A percentile compares a stretch with the other conserved stretches of the same genome.
Evolutionary conservation across 2,113 vertebrate species (phyloP).

Genomic region (Cyanistes caeruleus): DNA sequence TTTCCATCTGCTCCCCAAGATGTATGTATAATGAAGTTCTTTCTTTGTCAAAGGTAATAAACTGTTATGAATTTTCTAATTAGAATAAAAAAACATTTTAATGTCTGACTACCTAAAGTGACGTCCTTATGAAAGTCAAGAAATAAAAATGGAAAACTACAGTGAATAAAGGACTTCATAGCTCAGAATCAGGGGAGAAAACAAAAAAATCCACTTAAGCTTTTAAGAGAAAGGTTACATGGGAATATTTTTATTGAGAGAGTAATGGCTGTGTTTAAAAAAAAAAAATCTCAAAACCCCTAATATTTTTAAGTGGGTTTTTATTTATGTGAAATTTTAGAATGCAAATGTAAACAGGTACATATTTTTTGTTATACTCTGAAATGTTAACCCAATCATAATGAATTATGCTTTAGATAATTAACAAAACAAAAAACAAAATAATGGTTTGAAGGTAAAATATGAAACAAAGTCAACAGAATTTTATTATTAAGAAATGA

Average conservation of each 20-base stretch:
- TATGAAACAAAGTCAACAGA: not conserved
- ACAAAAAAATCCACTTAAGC: accelerated
- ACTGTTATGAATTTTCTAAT: not conserved
- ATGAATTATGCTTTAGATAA: not conserved
- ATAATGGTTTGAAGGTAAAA: not conserved
- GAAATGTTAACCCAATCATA: not conserved
- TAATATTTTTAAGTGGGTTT: accelerated
- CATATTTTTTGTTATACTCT: not conserved
- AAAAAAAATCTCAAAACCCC: not conserved
- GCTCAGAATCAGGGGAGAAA: not conserved
- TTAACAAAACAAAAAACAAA: not conserved
- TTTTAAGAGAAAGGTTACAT: not conserved
- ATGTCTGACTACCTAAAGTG: not conserved
- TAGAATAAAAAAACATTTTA: not conserved
- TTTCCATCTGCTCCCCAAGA: not conserved
- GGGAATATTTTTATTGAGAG: not conserved
- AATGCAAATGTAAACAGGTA: not conserved
- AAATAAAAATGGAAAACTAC: not conserved
- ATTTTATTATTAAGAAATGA: not conserved
- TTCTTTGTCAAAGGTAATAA: not conserved
- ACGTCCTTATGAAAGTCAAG: not conserved
- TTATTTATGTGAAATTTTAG: not conserved
- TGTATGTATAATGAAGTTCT: not conserved
- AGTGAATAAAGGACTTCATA: not conserved
- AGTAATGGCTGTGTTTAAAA: not conserved